Base-by-base conservation (phyloP, 23 tunicate genomes). In the Halocynthia roretzi region DNA sequence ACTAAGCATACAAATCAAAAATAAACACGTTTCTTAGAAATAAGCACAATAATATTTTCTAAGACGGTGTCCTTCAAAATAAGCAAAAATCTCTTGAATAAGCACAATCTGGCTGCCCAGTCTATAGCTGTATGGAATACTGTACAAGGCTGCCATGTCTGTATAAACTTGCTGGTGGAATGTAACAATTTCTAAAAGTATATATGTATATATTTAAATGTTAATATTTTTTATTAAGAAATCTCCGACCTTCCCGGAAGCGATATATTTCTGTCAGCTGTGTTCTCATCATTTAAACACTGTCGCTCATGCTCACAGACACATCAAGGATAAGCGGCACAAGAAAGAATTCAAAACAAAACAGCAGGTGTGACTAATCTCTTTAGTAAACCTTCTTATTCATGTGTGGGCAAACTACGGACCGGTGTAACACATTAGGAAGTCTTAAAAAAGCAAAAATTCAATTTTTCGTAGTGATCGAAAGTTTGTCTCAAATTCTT, bases 271-370 rank as follows among this genome's bases (percentile, higher is more conserved):
- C 66, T 89, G 96, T 69, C 60, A 72, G 61, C 48, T 80, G 61
- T 89, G 96, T 65, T 80, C 74, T 44, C 87, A 89, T 44, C 96
- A 89, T 58, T 48, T 89, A 21, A 85, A 89, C 58, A 74, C 61
- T n/a, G 70, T 89, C 53, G 65, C 68, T 7, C 80, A 68, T 51
- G 85, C 85, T 51, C 88, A 89, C 51, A 74, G 77, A 10, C 96
- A 89, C 60, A 80, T 89, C 54, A 89, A 89, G 66, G 96, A 83
- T 5, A 89, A 89, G 56, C 60, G 96, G 31, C 96, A 89, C 78
- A 55, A 70, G 71, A 89, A 80, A 68, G 71, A 61, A 50, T 10
- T 74, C 14, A 89, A 89, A 80, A 88, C 81, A 51, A 69, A 62
- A 62, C 83, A 80, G 44, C 88, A 89, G 88, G 96, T 84, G 17